phyloP scores from a whole-genome alignment of 2,797 vertebrate genomes.

The Schizothorax lantsangensis region DNA sequence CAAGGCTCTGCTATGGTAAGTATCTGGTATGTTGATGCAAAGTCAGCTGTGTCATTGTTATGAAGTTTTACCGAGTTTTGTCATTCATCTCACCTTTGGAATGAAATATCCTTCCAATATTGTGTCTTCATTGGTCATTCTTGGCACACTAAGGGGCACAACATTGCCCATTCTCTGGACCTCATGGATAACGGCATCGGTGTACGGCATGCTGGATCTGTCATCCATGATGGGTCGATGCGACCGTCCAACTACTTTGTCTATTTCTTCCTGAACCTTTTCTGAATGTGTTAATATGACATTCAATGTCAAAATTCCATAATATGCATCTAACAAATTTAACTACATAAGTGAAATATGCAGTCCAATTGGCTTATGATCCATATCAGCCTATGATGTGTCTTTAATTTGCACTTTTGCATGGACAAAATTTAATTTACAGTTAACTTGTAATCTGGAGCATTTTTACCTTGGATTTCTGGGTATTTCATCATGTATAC shows the following conservation, averaged over 20 bases:
- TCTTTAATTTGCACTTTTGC: neutral
- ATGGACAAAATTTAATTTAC: neutral
- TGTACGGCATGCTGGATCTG: conserved; percentile 55
- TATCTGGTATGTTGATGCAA: neutral
- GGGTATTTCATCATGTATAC: conserved; percentile 81
- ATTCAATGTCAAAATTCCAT: neutral
- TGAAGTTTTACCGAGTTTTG: neutral
- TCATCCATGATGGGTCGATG: conserved; percentile 52
- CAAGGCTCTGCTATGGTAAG: neutral
- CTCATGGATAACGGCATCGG: conserved; percentile 58
- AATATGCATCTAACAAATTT: neutral
- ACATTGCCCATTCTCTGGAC: conserved; percentile 55
- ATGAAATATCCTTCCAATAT: conserved; percentile 53
- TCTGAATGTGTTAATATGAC: conserved; percentile 31
- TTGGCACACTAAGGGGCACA: conserved; percentile 41
- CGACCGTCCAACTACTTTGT: conserved; percentile 46
- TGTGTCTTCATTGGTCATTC: conserved; percentile 50
- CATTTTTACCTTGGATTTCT: conserved; percentile 79
- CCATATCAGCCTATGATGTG: neutral
- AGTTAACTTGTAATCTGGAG: neutral
- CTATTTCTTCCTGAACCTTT: conserved; percentile 58
- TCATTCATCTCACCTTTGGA: conserved; percentile 50
- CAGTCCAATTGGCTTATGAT: neutral
- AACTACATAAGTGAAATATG: neutral
- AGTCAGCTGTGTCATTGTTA: neutral